phyloP scores from a whole-genome alignment of 2,797 vertebrate species.

The Rhinatrema bivittatum region DNA sequence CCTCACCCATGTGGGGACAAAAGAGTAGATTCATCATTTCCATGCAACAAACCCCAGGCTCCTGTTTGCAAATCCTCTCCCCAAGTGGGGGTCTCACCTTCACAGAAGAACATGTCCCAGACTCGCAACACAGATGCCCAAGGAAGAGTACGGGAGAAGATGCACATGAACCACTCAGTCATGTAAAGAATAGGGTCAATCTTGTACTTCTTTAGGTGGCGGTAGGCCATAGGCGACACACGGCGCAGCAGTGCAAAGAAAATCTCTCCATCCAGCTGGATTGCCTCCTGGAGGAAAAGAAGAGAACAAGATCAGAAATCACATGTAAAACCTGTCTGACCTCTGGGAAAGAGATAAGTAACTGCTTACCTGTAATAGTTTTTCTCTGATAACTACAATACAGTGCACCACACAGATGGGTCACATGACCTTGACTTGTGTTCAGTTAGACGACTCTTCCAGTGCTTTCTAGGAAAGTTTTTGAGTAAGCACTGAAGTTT shows the following conservation, averaged over 20 bases:
- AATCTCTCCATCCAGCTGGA: conserved; percentile 86
- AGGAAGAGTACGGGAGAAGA: conserved; percentile 83
- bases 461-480: too few species aligned
- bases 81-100: conserved; percentile 65
- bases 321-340: too few species aligned
- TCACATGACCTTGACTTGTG: too few species aligned
- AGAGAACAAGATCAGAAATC: not conserved
- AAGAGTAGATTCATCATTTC: too few species aligned
- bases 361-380: too few species aligned
- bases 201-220: conserved; percentile 81
- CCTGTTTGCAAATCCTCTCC: too few species aligned
- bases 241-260: conserved; percentile 78
- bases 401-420: not conserved
- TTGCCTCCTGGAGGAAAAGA: conserved; percentile 67
- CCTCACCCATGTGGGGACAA: too few species aligned
- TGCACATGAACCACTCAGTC: conserved; percentile 93
- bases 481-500: too few species aligned
- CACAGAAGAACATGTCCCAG: conserved; percentile 95
- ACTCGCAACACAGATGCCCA: conserved; percentile 81
- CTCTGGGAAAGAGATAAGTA: too few species aligned
- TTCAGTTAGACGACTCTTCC: too few species aligned
- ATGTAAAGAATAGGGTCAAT: conserved; percentile 88
- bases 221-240: conserved; percentile 75
- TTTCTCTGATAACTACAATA: too few species aligned
- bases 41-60: too few species aligned